Conservation (phyloP, 2,113 vertebrate species). For the Bubo blakistoni region DNA sequence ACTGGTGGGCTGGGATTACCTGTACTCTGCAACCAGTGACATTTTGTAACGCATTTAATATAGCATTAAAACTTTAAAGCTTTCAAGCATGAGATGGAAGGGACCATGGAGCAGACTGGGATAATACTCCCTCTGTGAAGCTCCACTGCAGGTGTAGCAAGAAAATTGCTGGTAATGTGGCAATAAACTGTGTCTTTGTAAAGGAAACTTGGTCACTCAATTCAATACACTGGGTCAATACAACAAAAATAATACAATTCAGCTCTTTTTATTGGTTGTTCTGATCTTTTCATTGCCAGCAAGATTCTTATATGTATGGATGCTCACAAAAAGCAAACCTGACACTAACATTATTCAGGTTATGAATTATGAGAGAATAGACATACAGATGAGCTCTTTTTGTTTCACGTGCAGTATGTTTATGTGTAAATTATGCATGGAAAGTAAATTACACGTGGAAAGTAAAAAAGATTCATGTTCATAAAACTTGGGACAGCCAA, state of each 20-base stretch:
- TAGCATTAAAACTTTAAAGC: background rate
- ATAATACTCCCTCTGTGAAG: background rate
- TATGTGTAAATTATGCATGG: background rate
- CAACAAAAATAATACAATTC: background rate
- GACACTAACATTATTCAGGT: background rate
- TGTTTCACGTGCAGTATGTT: background rate
- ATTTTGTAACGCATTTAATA: background rate
- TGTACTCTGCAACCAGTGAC: background rate
- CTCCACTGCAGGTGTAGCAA: background rate
- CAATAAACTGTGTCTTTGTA: background rate
- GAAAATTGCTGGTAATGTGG: background rate
- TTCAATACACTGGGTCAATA: background rate
- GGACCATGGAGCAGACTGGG: background rate
- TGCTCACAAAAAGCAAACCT: background rate
- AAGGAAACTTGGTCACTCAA: background rate
- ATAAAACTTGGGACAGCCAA: background rate
- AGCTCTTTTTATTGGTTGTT: background rate
- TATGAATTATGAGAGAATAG: background rate
- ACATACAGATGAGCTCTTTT: background rate
- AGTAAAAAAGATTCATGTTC: background rate
- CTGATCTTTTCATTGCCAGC: background rate
- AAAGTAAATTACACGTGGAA: background rate
- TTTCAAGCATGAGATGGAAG: background rate
- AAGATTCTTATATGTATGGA: background rate
- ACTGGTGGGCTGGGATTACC: background rate